phyloP scores from a whole-genome alignment of 1,140 invertebrate species.

The Oreohelix idahoensis region DNA sequence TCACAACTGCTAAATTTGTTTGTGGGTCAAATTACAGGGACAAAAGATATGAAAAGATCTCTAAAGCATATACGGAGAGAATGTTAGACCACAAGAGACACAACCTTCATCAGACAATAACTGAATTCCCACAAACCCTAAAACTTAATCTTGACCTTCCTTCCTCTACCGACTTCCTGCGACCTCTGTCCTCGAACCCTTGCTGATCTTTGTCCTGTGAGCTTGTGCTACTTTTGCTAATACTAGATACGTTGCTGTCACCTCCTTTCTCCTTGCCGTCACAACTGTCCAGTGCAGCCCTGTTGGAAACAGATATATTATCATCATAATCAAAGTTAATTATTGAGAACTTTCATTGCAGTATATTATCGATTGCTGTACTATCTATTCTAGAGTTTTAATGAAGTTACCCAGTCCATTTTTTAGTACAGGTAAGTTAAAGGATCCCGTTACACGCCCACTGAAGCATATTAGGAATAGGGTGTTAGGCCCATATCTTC shows the following conservation, averaged over 20 bases:
- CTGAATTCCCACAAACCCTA: too few relatives aligned
- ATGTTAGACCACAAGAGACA: too few relatives aligned
- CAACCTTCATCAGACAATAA: too few relatives aligned
- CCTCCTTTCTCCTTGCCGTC: not conserved
- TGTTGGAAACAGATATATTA: not conserved
- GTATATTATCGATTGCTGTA: not conserved
- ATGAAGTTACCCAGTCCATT: not conserved
- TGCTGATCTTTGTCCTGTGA: not conserved
- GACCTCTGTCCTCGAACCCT: constrained; percentile 17
- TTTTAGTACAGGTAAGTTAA: too few relatives aligned
- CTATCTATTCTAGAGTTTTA: not conserved
- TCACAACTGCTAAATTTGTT: too few relatives aligned
- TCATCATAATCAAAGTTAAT: not conserved
- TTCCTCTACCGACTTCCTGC: constrained; percentile 22
- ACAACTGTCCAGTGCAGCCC: not conserved
- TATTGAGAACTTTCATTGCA: not conserved
- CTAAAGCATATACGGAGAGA: too few relatives aligned
- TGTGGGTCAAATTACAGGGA: too few relatives aligned
- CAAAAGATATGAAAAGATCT: too few relatives aligned
- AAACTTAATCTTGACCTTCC: constrained; percentile 29
- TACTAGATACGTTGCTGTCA: too few relatives aligned
- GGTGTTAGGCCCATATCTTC: too few relatives aligned
- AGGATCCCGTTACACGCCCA: not conserved
- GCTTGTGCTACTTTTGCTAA: not conserved
- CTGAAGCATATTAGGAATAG: too few relatives aligned